A percentile compares a stretch with the other conserved stretches of the same genome.
Evolutionary conservation across 35 echinoderm and acorn worm genomes (phyloP).

Genomic region (Ptychodera flava): DNA sequence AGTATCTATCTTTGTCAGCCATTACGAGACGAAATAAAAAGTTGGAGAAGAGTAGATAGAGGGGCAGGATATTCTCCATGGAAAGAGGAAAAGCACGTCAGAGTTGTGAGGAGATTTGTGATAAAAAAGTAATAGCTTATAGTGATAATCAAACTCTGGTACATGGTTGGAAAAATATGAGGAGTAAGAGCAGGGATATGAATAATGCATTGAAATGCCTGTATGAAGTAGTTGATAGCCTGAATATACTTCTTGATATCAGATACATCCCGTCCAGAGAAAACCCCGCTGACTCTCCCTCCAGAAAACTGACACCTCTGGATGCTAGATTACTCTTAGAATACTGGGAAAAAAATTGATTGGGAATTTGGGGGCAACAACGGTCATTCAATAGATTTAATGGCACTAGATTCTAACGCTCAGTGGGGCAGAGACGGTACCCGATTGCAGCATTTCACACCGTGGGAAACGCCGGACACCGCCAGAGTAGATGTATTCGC

Average conservation of each 20-base stretch:
- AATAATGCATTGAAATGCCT: neutral
- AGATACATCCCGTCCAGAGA: neutral
- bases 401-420: neutral
- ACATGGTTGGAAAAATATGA: neutral
- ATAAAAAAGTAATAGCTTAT: neutral
- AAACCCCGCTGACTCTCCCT: neutral
- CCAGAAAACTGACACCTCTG: neutral
- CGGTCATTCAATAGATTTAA: neutral
- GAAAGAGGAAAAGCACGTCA: no score
- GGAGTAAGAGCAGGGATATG: neutral
- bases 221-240: neutral
- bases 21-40: no score
- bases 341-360: neutral
- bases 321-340: neutral
- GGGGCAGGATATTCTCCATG: no score
- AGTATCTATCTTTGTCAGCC: no score
- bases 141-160: neutral
- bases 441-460: neutral
- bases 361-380: neutral
- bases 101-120: no score
- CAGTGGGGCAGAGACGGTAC: neutral
- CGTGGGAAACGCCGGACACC: neutral
- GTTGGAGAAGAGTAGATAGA: no score
- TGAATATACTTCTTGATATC: neutral
- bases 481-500: neutral